Base-by-base conservation (phyloP, 2,113 vertebrate genomes). In the Saguinus midas region DNA sequence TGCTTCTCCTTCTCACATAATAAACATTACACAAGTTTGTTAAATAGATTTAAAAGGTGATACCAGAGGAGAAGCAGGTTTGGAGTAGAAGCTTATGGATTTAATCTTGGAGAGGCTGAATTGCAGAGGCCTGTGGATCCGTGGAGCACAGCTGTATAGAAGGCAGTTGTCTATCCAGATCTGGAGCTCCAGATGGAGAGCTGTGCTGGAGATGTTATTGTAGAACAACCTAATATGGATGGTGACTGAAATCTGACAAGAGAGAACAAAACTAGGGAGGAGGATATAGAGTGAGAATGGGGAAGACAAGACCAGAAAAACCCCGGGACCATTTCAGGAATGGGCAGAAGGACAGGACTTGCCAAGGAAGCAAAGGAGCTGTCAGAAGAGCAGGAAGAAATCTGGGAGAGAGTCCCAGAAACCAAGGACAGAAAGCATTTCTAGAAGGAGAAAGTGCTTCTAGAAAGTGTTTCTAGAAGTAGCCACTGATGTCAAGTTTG, bases 31-130 rank as follows among this genome's bases (percentile, higher is more conserved):
- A 17, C 20, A 9, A 23, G 11, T 88, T 92, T 90, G 48, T 80
- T 95, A 94, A 61, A 85, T 57, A 92, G 88, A 18, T 85, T 86
- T 89, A 96, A 87, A 66, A 35, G 14, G 25, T 75, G 32, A 55
- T 29, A 68, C 1, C 21, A 87, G 35, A 96, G 37, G 48, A 73
- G 9, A n/a, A 73, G 32, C 66, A 48, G 35, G 29, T 75, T 70
- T 80, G 70, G 43, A 40, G 12, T 20, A 94, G 68, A 80, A 17
- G 17, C 18, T 45, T 96, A 21, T 43, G 45, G 20, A 29, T 70
- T 94, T 84, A 12, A 0, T n/a, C 83, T 85, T 23, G 12, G 76
- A 87, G 75, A 68, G 68, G 29, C 3, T 76, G 85, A 90, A 61
- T 48, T 43, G 32, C 68, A 83, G 68, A 88, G 50, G 70, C 40